Percentiles rank a stretch among this genome's conserved stretches.
Conservation (phyloP, 2,113 vertebrate genomes). For the Coryphaenoides rupestris region DNA sequence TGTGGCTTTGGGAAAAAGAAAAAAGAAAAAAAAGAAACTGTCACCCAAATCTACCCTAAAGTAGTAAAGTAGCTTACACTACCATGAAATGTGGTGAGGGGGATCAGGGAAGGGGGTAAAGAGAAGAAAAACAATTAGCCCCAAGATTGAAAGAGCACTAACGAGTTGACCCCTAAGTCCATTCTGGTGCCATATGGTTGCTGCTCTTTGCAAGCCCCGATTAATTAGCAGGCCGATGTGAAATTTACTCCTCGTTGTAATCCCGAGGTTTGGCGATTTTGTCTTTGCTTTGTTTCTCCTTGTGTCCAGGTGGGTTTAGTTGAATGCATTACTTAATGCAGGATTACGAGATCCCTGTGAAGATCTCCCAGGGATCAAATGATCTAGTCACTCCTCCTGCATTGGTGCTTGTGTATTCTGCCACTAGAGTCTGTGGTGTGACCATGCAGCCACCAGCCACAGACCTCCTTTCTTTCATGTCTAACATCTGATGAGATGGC, state of each 20-base stretch:
- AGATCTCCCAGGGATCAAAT: not conserved
- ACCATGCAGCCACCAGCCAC: not conserved
- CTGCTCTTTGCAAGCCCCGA: constrained; percentile 44
- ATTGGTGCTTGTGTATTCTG: too few relatives aligned
- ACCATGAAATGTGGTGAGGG: constrained; percentile 51
- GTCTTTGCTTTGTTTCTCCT: constrained; percentile 47
- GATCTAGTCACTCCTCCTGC: too few relatives aligned
- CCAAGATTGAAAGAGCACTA: constrained; percentile 51
- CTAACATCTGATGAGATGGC: constrained; percentile 30
- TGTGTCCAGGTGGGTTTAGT: constrained; percentile 50
- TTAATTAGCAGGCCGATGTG: constrained; percentile 57
- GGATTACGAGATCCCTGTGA: constrained; percentile 7
- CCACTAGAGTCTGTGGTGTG: too few relatives aligned
- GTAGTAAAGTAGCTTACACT: constrained; percentile 60
- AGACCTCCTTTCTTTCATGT: constrained; percentile 17
- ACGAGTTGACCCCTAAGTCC: constrained; percentile 40
- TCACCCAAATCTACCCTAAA: constrained; percentile 34
- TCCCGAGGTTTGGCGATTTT: constrained; percentile 35
- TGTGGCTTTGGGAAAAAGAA: constrained; percentile 14
- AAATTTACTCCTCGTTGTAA: constrained; percentile 54
- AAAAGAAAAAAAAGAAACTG: constrained; percentile 6
- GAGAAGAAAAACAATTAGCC: constrained; percentile 67
- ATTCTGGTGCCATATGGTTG: constrained; percentile 67
- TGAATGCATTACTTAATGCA: constrained; percentile 37
- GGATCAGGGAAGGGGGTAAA: constrained; percentile 34